A percentile compares a stretch with the other conserved stretches of the same genome.
These are phyloP conservation scores for Xyliphius kryptos DNA, from an alignment of 2,113 vertebrate species.

Conservation along the genomic window DNA sequence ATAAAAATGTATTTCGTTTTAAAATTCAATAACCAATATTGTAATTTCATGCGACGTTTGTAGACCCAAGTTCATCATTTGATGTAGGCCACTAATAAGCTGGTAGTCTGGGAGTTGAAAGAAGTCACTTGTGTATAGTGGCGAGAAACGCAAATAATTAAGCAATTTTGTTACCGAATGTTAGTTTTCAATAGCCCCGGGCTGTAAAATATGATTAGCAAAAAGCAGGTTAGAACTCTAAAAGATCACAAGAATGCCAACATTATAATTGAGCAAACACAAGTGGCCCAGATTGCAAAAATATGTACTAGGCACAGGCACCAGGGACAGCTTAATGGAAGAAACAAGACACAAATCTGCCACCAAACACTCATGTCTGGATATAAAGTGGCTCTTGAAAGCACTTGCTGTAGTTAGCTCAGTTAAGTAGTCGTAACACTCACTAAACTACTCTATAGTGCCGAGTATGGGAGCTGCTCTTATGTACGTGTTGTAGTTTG, in stretches of 20 bases:
- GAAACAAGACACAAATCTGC: slow-evolving; percentile 38
- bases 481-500: neutral
- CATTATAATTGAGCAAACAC: slow-evolving; percentile 46
- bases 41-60: no score
- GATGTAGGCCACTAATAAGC: slow-evolving; percentile 47
- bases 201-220: slow-evolving; percentile 54
- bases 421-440: slow-evolving; percentile 5
- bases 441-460: neutral
- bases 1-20: no score
- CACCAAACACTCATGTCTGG: slow-evolving; percentile 32
- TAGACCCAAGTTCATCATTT: no score
- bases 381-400: slow-evolving; percentile 20
- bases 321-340: slow-evolving; percentile 29
- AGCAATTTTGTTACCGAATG: slow-evolving; percentile 37
- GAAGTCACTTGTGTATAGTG: slow-evolving; percentile 45
- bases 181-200: slow-evolving; percentile 51
- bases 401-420: slow-evolving; percentile 3
- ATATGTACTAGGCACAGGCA: slow-evolving; percentile 36
- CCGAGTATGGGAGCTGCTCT: neutral
- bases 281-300: slow-evolving; percentile 44
- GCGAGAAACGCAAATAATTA: slow-evolving; percentile 50
- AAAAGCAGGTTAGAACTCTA: slow-evolving; percentile 51
- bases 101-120: slow-evolving; percentile 29
- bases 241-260: slow-evolving; percentile 35
- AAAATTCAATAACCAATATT: no score